A percentile compares a stretch with the other conserved stretches of the same genome.
phyloP scores from a whole-genome alignment of 2,113 vertebrate genomes.

The Forbesichthys papilliferus region DNA sequence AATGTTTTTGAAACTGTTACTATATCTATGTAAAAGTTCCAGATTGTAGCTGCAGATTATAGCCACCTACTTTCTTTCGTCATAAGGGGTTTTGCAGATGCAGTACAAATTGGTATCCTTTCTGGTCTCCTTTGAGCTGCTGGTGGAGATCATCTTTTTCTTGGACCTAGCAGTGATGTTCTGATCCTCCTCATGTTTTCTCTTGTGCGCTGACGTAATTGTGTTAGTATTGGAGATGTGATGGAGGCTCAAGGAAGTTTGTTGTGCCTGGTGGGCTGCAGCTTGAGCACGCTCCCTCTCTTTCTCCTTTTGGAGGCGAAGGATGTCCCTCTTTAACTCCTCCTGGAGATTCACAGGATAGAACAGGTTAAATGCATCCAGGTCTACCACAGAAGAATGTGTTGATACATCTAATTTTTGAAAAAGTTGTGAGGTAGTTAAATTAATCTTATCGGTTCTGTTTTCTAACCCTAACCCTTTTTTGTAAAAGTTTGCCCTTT shows the following conservation, averaged over 20 bases:
- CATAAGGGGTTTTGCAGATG: constrained; percentile 98
- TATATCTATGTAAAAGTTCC: too few species aligned
- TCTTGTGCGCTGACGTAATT: constrained; percentile 81
- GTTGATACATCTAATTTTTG: too few species aligned
- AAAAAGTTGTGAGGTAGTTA: too few species aligned
- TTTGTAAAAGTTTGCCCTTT: too few species aligned
- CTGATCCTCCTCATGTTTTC: constrained; percentile 92
- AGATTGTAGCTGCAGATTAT: not conserved
- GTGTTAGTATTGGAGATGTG: constrained; percentile 32
- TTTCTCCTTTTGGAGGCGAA: constrained; percentile 89
- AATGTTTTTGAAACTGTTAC: too few species aligned
- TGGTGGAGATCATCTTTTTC: constrained; percentile 96
- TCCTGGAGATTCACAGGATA: constrained; percentile 75
- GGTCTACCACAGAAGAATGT: not conserved
- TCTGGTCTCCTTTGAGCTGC: constrained; percentile 93
- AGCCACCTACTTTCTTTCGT: constrained; percentile 91
- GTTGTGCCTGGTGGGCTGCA: constrained; percentile 72
- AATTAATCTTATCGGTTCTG: too few species aligned
- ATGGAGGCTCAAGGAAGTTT: constrained; percentile 52
- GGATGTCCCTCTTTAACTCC: constrained; percentile 89
- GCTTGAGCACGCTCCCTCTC: constrained; percentile 87
- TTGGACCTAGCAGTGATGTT: constrained; percentile 84
- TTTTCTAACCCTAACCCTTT: too few species aligned
- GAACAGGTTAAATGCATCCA: constrained; percentile 1
- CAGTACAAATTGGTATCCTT: constrained; percentile 99